Conservation (phyloP, 2,888 invertebrate genomes). For the Lycophotia porphyrea region DNA sequence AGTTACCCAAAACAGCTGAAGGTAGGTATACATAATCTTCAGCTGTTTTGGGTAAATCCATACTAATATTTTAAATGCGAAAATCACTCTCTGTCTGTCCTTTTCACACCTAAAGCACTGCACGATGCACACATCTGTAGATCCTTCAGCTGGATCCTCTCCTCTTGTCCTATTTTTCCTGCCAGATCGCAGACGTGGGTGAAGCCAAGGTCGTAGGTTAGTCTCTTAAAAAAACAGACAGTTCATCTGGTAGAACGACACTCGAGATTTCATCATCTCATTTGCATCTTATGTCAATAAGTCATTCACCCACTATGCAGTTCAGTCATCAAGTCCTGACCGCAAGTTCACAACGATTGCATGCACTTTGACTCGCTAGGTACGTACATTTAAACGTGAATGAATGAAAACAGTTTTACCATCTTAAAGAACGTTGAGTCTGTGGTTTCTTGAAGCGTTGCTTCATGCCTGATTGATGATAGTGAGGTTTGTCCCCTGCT, state of each 20-base stretch:
- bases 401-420: constrained; percentile 29
- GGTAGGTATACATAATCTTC: too few relatives aligned
- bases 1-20: too few relatives aligned
- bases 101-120: not conserved
- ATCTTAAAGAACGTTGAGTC: not conserved
- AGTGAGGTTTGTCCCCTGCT: constrained; percentile 7
- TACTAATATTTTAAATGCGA: not conserved
- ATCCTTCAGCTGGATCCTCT: not conserved
- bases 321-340: constrained; percentile 23
- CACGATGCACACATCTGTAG: not conserved
- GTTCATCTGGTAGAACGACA: not conserved
- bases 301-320: not conserved
- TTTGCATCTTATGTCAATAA: constrained; percentile 5
- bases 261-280: not conserved
- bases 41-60: not conserved
- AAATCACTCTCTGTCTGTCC: not conserved
- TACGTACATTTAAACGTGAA: not conserved
- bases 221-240: not conserved
- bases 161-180: not conserved
- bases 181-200: not conserved
- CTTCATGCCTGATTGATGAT: constrained; percentile 4
- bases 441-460: constrained; percentile 39
- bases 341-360: constrained; percentile 41
- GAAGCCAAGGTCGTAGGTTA: not conserved
- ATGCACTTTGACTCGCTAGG: not conserved